These are phyloP conservation scores for Apocheima hispidaria DNA, from an alignment of 2,888 invertebrate species.

Conservation along the genomic window DNA sequence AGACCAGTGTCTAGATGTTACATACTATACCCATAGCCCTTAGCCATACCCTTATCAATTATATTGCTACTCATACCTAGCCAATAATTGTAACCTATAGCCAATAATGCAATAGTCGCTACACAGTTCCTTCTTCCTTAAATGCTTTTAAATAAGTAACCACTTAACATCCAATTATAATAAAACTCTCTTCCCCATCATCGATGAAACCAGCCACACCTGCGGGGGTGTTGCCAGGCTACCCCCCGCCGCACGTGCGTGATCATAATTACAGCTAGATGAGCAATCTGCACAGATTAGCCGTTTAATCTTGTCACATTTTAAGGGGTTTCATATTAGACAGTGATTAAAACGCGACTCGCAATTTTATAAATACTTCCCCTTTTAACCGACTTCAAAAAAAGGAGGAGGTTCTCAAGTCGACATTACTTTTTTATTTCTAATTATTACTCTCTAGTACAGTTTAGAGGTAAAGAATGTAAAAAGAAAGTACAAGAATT, in stretches of 20 bases:
- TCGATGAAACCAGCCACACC: slow-evolving; percentile 33
- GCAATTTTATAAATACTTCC: slow-evolving; percentile 36
- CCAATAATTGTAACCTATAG: too few relatives aligned
- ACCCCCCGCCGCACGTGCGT: slow-evolving; percentile 68
- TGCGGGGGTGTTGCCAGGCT: slow-evolving; percentile 66
- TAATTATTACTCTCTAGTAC: too few relatives aligned
- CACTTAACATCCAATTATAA: slow-evolving; percentile 15
- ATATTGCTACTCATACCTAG: too few relatives aligned
- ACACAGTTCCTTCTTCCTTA: background rate
- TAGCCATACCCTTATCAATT: too few relatives aligned
- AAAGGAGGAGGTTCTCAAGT: background rate
- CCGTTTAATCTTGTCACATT: slow-evolving; percentile 68
- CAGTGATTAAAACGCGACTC: slow-evolving; percentile 44
- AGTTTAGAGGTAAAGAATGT: too few relatives aligned
- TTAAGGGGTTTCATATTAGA: slow-evolving; percentile 45
- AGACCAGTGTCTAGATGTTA: too few relatives aligned
- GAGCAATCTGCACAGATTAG: slow-evolving; percentile 78
- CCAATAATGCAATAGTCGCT: background rate
- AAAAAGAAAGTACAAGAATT: too few relatives aligned
- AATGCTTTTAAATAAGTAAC: slow-evolving; percentile 11
- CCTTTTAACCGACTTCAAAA: background rate
- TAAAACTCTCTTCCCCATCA: slow-evolving; percentile 7
- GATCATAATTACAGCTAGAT: slow-evolving; percentile 70
- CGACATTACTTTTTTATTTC: too few relatives aligned
- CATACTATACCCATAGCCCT: too few relatives aligned